Percentiles rank a stretch among this genome's conserved stretches.
Conservation (phyloP, 2,888 invertebrate species). For the Coenonympha arcania region DNA sequence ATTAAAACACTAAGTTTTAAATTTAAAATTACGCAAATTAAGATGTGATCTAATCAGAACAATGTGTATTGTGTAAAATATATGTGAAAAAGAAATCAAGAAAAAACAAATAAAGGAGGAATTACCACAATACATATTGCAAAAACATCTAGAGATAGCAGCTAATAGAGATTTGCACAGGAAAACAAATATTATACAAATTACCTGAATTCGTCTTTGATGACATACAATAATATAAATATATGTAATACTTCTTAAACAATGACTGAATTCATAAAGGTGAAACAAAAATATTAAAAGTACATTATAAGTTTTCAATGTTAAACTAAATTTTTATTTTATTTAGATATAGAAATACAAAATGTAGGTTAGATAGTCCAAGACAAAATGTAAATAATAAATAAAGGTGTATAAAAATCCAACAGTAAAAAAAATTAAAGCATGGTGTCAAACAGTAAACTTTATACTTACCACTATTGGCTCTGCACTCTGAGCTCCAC, state of each 20-base stretch:
- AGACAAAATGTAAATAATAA: slow-evolving; percentile 8
- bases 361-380: no score
- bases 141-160: slow-evolving; percentile 72
- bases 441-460: slow-evolving; percentile 39
- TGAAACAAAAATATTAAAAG: no score
- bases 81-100: slow-evolving; percentile 12
- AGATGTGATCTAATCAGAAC: background rate
- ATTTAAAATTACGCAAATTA: slow-evolving; percentile 1
- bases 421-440: slow-evolving; percentile 25
- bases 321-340: background rate
- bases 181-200: background rate
- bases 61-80: slow-evolving; percentile 10
- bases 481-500: slow-evolving; percentile 91
- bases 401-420: slow-evolving; percentile 26
- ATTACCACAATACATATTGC: slow-evolving; percentile 51
- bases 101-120: background rate
- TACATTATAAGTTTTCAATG: no score
- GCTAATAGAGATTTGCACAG: slow-evolving; percentile 35
- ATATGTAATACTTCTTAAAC: no score
- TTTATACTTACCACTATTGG: slow-evolving; percentile 93
- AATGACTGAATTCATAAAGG: no score
- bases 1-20: no score
- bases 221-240: no score
- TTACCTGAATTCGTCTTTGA: background rate
- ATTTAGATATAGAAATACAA: slow-evolving; percentile 3